Base-by-base conservation (phyloP, 2,888 invertebrate species). In the Idaea dimidiata region DNA sequence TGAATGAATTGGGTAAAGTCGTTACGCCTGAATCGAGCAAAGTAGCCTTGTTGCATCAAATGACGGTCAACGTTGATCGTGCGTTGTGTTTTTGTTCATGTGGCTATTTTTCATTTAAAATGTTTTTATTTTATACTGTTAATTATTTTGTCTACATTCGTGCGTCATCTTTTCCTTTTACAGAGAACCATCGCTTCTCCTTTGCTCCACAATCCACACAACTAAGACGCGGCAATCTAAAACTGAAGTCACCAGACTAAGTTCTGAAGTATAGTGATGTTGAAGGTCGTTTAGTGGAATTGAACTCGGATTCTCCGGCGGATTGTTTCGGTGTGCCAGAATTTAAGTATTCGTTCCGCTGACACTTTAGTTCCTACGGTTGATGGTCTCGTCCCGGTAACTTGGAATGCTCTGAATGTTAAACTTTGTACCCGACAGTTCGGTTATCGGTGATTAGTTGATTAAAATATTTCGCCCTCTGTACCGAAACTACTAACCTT, bases 241-340 rank as follows among this genome's bases (percentile, higher is more conserved):
- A 64, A 63, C 57, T 57, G 60, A 62, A 61, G 62, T 65, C 59
- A 57, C 63, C 56, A 63, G 59, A 56, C 58, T 43, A 71, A 70
- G 63, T 70, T 71, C 55, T 57, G 63, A 62, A 65, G 62, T 66
- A 62, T 60, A 66, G 63, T 67, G 68, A 72, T 68, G 57, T 66
- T 61, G 55, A 66, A 67, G 63, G 69, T 70, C 70, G 71, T 72
- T 74, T 71, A 67, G 67, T 65, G 65, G 67, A 71, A 75, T 75
- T 74, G 72, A 68, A 70, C 68, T 63, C 61, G 69, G 67, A 74
- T 72, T 72, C 73, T 62, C 73, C 10, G 43, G 66, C 17, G 66
- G 59, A 72, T 73, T 73, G 72, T 75, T 73, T 68, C 69, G 61
- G 67, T 59, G 59, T 57, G 58, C 62, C 62, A 64, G 65, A 72